A percentile compares a stretch with the other conserved stretches of the same genome.
Evolutionary conservation across 2,113 vertebrate genomes (phyloP).

Genomic region (Anhinga anhinga): DNA sequence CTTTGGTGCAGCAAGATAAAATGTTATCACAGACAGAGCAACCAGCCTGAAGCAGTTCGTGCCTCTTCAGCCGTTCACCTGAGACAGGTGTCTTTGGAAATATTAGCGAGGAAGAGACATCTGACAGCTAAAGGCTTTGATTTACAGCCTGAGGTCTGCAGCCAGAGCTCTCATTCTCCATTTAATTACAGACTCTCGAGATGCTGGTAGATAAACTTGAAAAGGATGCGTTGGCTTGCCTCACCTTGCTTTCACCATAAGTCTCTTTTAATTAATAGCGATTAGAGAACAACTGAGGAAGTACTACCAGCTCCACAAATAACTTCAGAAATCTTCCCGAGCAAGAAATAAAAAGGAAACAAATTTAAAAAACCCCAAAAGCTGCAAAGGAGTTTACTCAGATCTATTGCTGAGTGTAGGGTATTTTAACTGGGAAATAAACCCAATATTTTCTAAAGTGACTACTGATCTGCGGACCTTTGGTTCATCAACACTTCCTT

Average conservation of each 20-base stretch:
- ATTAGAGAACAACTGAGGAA: background rate
- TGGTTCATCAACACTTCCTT: accelerated
- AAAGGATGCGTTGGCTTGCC: background rate
- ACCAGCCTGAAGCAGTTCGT: background rate
- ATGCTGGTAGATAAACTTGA: slow-evolving; percentile 31
- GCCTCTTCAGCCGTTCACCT: background rate
- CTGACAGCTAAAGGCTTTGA: slow-evolving; percentile 23
- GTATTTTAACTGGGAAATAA: background rate
- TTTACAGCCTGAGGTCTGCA: background rate
- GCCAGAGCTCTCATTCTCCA: background rate
- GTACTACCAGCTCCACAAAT: background rate
- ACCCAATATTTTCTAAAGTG: accelerated
- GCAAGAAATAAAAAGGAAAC: background rate
- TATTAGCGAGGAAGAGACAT: background rate
- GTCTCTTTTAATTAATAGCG: background rate
- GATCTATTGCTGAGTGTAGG: background rate
- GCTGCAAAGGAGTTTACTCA: background rate
- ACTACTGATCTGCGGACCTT: accelerated
- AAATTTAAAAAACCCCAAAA: background rate
- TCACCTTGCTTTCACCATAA: background rate
- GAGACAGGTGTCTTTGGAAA: slow-evolving; percentile 15
- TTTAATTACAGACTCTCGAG: slow-evolving; percentile 36
- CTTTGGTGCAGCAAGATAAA: background rate
- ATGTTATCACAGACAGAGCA: background rate
- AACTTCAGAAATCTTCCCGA: background rate